Evolutionary conservation across 2,113 vertebrate genomes (phyloP).

Genomic region (Oenanthe oenanthe): DNA sequence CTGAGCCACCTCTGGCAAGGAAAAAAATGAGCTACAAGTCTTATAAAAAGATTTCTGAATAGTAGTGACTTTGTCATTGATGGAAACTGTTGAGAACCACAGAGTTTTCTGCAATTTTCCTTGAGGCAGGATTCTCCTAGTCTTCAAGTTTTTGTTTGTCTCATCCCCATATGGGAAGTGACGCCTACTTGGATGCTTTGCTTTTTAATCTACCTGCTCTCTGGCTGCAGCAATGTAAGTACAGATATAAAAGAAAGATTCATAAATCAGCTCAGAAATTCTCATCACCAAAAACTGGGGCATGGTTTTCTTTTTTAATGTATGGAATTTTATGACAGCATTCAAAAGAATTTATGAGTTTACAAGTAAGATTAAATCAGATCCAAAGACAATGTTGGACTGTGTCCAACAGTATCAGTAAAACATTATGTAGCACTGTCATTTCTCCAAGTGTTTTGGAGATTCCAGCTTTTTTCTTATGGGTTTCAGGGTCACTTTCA

Average conservation of each 20-base stretch:
- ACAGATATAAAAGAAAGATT: background rate
- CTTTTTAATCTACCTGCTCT: background rate
- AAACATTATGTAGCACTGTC: background rate
- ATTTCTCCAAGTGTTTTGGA: background rate
- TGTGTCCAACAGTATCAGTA: background rate
- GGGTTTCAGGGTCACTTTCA: background rate
- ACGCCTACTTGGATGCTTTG: background rate
- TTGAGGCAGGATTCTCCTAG: background rate
- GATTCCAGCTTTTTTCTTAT: background rate
- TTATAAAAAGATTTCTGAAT: background rate
- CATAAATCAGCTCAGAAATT: constrained; percentile 8
- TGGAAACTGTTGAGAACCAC: background rate
- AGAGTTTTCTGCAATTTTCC: background rate
- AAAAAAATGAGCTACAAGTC: background rate
- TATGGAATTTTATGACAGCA: background rate
- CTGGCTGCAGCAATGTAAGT: background rate
- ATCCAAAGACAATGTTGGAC: background rate
- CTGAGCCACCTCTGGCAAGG: background rate
- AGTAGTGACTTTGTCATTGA: background rate
- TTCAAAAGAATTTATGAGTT: constrained; percentile 30
- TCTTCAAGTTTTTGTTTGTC: background rate
- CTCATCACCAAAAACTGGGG: background rate
- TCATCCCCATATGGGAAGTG: background rate
- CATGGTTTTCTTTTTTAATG: background rate
- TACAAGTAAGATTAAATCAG: constrained; percentile 24